A percentile compares a stretch with the other conserved stretches of the same genome.
These are phyloP conservation scores for Pterobdella sp. DNA, from an alignment of 2,888 invertebrate genomes.

Conservation along the genomic window DNA sequence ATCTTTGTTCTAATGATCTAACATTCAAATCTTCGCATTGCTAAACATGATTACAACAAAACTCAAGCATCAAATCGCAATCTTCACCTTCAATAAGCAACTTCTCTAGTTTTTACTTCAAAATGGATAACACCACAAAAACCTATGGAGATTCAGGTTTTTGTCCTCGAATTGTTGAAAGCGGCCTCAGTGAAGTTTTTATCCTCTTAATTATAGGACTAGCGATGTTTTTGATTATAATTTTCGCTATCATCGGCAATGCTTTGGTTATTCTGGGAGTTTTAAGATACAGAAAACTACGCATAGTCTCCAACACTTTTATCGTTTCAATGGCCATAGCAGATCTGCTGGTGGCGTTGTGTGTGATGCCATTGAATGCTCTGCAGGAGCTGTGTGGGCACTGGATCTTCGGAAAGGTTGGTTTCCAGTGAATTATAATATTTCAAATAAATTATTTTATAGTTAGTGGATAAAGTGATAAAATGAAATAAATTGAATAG, in stretches of 20 bases:
- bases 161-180: background rate
- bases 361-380: constrained; percentile 48
- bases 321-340: constrained; percentile 45
- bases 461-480: too few relatives aligned
- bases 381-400: constrained; percentile 41
- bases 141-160: background rate
- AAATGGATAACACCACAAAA: background rate
- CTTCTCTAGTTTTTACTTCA: background rate
- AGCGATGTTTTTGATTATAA: constrained; percentile 34
- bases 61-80: background rate
- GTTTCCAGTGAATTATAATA: too few relatives aligned
- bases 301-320: constrained; percentile 45
- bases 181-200: background rate
- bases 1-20: too few relatives aligned
- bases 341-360: constrained; percentile 45
- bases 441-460: too few relatives aligned
- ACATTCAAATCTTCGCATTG: too few relatives aligned
- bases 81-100: background rate
- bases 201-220: background rate
- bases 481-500: too few relatives aligned
- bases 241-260: constrained; percentile 42
- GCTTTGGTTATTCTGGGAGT: constrained; percentile 45
- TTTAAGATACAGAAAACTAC: constrained; percentile 42
- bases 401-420: constrained; percentile 45
- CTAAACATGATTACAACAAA: background rate